A percentile compares a stretch with the other conserved stretches of the same genome.
Evolutionary conservation across 2,888 invertebrate species (phyloP).

Genomic region (Thymelicus sylvestris): DNA sequence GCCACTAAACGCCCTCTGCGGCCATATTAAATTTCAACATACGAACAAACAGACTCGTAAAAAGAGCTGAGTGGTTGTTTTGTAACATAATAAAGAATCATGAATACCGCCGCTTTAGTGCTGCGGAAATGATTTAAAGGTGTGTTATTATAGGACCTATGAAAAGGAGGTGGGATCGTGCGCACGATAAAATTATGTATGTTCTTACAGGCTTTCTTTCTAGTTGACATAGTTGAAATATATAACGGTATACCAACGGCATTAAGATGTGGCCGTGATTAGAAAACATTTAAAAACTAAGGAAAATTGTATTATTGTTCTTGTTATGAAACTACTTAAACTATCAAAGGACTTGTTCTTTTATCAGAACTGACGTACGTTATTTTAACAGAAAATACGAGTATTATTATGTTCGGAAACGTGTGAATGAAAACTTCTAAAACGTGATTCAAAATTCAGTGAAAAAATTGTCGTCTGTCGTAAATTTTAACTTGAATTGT

Average conservation of each 20-base stretch:
- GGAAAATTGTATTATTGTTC: no score
- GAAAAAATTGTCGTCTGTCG: no score
- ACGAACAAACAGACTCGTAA: slow-evolving; percentile 53
- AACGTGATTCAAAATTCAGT: no score
- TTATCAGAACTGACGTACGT: no score
- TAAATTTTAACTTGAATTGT: no score
- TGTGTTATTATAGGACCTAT: slow-evolving; percentile 34
- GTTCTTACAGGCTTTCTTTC: not conserved
- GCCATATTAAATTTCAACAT: slow-evolving; percentile 51
- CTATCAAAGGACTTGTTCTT: no score
- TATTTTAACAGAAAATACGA: no score
- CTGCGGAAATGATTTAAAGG: slow-evolving; percentile 37
- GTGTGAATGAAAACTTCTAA: no score
- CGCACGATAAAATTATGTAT: not conserved
- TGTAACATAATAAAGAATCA: slow-evolving; percentile 37
- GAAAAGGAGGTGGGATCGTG: not conserved
- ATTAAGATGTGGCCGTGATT: no score
- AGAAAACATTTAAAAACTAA: no score
- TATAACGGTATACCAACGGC: not conserved
- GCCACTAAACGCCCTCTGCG: slow-evolving; percentile 53
- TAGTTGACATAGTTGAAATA: not conserved
- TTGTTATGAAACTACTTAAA: no score
- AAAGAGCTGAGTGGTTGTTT: slow-evolving; percentile 39
- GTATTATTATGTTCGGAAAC: no score
- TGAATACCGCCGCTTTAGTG: slow-evolving; percentile 29